Evolutionary conservation across 1,140 invertebrate species (phyloP).

Genomic region (Drosophila tropicalis): DNA sequence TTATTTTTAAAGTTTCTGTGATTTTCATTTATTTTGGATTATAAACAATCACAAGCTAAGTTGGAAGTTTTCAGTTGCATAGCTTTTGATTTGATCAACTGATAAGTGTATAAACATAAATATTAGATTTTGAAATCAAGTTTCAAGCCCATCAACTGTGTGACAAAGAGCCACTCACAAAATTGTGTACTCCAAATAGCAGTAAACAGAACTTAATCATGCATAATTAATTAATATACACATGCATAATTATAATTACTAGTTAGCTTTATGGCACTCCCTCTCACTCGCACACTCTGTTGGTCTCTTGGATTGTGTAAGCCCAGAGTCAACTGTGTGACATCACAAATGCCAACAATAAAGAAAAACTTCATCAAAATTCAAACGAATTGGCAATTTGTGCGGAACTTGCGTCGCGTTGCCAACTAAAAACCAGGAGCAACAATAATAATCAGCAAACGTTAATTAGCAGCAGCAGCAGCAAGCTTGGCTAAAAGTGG

Average conservation of each 20-base stretch:
- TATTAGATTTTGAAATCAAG: too few relatives aligned
- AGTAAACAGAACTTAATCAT: conserved; percentile 24
- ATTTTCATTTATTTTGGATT: too few relatives aligned
- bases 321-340: conserved; percentile 15
- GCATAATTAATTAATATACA: conserved; percentile 57
- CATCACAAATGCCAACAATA: conserved; percentile 14
- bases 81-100: too few relatives aligned
- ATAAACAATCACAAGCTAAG: too few relatives aligned
- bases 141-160: background rate
- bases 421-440: conserved; percentile 12
- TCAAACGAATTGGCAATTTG: conserved; percentile 65
- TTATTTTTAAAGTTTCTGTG: too few relatives aligned
- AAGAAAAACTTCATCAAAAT: conserved; percentile 53
- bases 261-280: conserved; percentile 24
- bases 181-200: background rate
- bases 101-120: too few relatives aligned
- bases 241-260: conserved; percentile 60
- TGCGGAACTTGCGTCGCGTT: conserved; percentile 27
- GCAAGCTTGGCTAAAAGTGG: background rate
- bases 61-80: too few relatives aligned
- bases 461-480: conserved; percentile 68
- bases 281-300: background rate
- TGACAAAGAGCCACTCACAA: conserved; percentile 4
- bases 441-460: conserved; percentile 37
- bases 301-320: background rate